phyloP scores from a whole-genome alignment of 2,113 vertebrate species.

The Ploceus nigricollis region DNA sequence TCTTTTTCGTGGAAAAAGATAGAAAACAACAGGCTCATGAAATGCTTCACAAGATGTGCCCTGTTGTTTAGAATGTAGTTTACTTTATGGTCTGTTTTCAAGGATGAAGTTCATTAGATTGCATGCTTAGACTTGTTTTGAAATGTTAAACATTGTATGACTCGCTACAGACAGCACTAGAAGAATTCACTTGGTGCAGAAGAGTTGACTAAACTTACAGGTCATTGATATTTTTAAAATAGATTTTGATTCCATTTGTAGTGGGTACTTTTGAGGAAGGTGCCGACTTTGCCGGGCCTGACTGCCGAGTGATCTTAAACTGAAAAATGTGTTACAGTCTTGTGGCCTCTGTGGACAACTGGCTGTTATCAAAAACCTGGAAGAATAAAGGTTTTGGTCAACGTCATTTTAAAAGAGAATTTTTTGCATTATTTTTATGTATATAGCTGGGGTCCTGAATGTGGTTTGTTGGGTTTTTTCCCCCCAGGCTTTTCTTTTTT shows the following conservation, averaged over 20 bases:
- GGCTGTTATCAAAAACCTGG: not conserved
- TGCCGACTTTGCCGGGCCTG: not conserved
- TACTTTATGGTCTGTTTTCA: not conserved
- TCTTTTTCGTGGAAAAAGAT: fast-evolving
- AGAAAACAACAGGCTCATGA: not conserved
- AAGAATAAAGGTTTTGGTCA: not conserved
- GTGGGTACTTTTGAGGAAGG: not conserved
- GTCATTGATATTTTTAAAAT: not conserved
- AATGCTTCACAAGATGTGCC: not conserved
- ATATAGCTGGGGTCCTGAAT: not conserved
- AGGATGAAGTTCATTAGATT: not conserved
- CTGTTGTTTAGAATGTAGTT: not conserved
- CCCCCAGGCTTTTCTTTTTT: not conserved
- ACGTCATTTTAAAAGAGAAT: not conserved
- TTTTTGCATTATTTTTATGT: not conserved
- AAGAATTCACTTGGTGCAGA: not conserved
- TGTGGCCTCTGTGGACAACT: not conserved
- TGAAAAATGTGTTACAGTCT: not conserved
- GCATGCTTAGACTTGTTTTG: not conserved
- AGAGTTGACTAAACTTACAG: not conserved
- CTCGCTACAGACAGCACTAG: not conserved
- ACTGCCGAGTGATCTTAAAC: not conserved
- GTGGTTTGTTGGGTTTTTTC: fast-evolving
- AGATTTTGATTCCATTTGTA: not conserved
- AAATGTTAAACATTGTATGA: not conserved